These are phyloP conservation scores for Odiellus spinosus DNA, from an alignment of 2,888 invertebrate species.

Conservation along the genomic window DNA sequence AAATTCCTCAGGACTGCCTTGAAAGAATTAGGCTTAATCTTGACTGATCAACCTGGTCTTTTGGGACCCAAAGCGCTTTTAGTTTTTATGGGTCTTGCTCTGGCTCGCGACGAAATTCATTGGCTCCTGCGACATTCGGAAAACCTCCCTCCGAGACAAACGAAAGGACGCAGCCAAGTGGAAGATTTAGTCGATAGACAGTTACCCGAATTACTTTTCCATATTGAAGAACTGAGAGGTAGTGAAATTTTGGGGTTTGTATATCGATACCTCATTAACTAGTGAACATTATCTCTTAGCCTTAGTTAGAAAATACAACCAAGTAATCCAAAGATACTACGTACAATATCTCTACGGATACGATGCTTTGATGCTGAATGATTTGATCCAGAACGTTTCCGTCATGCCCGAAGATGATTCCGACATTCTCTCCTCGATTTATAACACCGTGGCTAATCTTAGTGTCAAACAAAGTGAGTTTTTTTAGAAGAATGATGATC, in stretches of 20 bases:
- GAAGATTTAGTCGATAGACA: constrained; percentile 89
- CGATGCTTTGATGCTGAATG: constrained; percentile 80
- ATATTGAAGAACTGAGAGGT: constrained; percentile 92
- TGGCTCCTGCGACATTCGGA: constrained; percentile 94
- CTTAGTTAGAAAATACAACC: constrained; percentile 84
- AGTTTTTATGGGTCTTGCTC: constrained; percentile 88
- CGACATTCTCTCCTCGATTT: constrained; percentile 77
- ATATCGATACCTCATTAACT: no score
- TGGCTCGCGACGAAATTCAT: constrained; percentile 85
- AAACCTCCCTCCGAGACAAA: constrained; percentile 65
- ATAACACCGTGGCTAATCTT: constrained; percentile 67
- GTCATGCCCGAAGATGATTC: constrained; percentile 76
- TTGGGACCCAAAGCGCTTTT: constrained; percentile 81
- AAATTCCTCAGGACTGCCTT: constrained; percentile 90
- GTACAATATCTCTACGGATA: constrained; percentile 92
- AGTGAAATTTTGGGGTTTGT: neutral
- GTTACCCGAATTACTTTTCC: constrained; percentile 88
- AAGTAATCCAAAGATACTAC: constrained; percentile 93
- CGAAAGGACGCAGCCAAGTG: constrained; percentile 52
- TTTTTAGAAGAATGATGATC: no score
- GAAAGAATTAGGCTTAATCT: constrained; percentile 81
- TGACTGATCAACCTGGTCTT: constrained; percentile 94
- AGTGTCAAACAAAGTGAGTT: constrained; percentile 63
- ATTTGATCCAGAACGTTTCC: constrained; percentile 37
- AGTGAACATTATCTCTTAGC: constrained; percentile 27